phyloP scores from a whole-genome alignment of 2,888 invertebrate species.

The Drosophila buzzatii region DNA sequence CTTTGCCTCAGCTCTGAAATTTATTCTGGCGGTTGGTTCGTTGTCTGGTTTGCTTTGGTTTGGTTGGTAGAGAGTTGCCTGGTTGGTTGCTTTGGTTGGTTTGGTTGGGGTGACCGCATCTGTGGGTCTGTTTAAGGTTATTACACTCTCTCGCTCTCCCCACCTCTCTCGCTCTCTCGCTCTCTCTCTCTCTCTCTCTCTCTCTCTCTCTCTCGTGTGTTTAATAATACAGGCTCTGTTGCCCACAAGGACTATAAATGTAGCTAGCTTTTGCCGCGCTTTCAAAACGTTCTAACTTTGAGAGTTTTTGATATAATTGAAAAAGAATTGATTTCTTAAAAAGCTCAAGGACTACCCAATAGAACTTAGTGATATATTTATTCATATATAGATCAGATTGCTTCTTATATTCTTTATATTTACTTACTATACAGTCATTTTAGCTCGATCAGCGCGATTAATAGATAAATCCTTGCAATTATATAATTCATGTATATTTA shows the following conservation, averaged over 20 bases:
- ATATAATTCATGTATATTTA: too few species aligned
- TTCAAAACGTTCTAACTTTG: not conserved
- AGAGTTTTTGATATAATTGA: not conserved
- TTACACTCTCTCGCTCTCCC: constrained; percentile 47
- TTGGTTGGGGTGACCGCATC: constrained; percentile 46
- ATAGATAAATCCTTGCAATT: too few species aligned
- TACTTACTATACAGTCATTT: too few species aligned
- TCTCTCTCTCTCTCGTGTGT: not conserved
- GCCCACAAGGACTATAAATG: constrained; percentile 52
- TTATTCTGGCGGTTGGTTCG: constrained; percentile 53
- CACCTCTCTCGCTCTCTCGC: constrained; percentile 15
- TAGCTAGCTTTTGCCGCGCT: not conserved
- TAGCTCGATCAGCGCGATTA: too few species aligned
- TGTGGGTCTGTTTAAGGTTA: constrained; percentile 63
- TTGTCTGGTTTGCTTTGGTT: constrained; percentile 11
- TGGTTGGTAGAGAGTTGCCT: constrained; percentile 15
- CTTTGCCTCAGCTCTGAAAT: constrained; percentile 45
- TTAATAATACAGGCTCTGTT: not conserved
- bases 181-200: constrained; percentile 4
- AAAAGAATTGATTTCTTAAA: not conserved
- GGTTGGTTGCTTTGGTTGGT: constrained; percentile 11
- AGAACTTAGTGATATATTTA: too few species aligned
- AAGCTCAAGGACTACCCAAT: not conserved
- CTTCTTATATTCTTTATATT: too few species aligned
- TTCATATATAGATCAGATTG: too few species aligned